These are phyloP conservation scores for Xiphophorus birchmanni DNA, from an alignment of 2,797 vertebrate genomes.

Conservation along the genomic window DNA sequence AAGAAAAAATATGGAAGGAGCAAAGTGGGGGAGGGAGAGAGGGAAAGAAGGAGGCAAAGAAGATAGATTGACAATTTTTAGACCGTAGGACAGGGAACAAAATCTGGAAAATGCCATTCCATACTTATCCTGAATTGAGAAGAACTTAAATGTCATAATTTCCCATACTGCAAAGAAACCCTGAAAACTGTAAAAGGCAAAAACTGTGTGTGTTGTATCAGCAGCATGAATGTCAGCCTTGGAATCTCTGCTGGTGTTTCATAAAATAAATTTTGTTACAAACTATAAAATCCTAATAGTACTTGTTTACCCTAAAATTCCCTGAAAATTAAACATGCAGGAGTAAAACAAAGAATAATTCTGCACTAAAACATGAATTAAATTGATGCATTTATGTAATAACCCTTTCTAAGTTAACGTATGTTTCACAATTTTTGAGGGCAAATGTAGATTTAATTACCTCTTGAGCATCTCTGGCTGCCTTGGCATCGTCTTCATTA, in stretches of 20 bases:
- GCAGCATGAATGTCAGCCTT: neutral
- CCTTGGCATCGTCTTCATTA: constrained; percentile 99
- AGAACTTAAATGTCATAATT: neutral
- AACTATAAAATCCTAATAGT: neutral
- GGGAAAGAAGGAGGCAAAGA: neutral
- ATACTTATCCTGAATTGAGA: neutral
- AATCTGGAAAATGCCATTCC: neutral
- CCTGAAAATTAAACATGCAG: neutral
- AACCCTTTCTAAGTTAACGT: neutral
- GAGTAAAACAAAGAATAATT: neutral
- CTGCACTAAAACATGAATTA: neutral
- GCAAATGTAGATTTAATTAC: constrained; percentile 67
- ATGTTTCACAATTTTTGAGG: neutral
- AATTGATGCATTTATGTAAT: neutral
- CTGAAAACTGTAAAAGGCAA: neutral
- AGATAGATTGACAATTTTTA: neutral
- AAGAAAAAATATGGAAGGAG: neutral
- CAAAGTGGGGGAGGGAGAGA: neutral
- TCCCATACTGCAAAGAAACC: neutral
- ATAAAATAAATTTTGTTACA: neutral
- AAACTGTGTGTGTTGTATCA: neutral
- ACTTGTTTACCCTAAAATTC: neutral
- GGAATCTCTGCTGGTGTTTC: neutral
- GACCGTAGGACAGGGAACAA: neutral
- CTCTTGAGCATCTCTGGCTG: constrained; percentile 98